These are phyloP conservation scores for Chydorus sphaericus DNA, from an alignment of 2,888 invertebrate genomes.

Conservation along the genomic window DNA sequence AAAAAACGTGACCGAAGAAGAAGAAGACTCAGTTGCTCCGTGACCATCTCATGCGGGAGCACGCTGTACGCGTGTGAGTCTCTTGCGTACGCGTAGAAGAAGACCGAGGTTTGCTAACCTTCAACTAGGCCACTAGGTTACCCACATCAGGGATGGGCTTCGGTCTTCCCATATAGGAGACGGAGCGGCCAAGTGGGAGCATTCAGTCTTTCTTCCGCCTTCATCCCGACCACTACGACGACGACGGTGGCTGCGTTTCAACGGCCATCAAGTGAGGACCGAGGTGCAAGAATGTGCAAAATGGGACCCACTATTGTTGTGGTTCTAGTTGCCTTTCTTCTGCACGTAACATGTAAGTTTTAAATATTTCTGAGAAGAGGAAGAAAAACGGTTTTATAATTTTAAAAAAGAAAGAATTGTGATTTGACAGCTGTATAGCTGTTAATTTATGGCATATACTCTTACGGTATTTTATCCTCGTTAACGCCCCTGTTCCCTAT, in stretches of 20 bases:
- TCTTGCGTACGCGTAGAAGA: no score
- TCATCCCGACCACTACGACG: not conserved
- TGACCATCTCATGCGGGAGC: not conserved
- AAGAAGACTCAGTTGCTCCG: not conserved
- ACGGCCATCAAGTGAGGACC: no score
- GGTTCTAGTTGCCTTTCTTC: slow-evolving; percentile 6
- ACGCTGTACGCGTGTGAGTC: no score
- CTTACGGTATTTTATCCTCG: no score
- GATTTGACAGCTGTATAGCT: no score
- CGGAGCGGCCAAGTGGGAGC: not conserved
- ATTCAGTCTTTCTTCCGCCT: not conserved
- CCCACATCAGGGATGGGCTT: slow-evolving; percentile 6
- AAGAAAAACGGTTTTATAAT: no score
- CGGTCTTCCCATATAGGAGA: slow-evolving; percentile 5
- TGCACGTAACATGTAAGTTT: not conserved
- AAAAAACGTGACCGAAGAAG: not conserved
- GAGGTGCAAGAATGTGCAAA: slow-evolving; percentile 3
- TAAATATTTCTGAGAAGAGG: no score
- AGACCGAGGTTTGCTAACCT: slow-evolving; percentile 9
- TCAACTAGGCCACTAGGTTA: slow-evolving; percentile 12
- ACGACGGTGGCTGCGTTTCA: no score
- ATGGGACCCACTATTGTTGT: not conserved
- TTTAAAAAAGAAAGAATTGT: no score
- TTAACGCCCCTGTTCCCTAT: no score
- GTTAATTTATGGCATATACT: no score